Evolutionary conservation across 2,797 vertebrate species (phyloP), one percentile per base, ranked within the genome.

Genomic region (Megaceryle alcyon): DNA sequence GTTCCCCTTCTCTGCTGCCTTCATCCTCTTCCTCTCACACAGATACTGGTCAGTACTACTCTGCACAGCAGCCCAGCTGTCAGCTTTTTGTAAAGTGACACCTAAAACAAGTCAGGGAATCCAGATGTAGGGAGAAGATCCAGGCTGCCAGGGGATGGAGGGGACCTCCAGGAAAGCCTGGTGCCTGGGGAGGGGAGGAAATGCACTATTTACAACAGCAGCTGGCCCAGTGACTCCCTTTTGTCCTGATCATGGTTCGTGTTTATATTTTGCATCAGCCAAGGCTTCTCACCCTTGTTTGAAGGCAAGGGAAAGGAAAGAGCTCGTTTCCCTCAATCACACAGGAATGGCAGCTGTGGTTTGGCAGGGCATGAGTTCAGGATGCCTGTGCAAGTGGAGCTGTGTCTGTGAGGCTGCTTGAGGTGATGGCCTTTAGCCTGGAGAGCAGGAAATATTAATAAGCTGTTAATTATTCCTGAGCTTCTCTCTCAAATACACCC

Each of bases 221-320:
- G 70, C 84, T 88, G 88, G 69, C 83, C 70, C 37, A 46, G 61
- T 1, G 0, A 25, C 53, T 76, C 2, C 3, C 44, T 75, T 95
- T 90, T 84, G 82, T 96, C 90, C 82, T 66, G 5, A 61, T 35
- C 28, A 5, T 23, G 39, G 59, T 25, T 77, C 17, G 4, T 81
- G 86, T 78, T 90, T 90, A 54, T 78, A 84, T 97, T 92, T 95
- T 83, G 22, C 54, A 26, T 11, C 65, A 93, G 48, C 51, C 90
- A 76, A 93, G 72, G 75, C 78, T 71, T 94, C 78, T 79, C 23
- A 3, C 22, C 21, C 56, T 69, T 46, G 60, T 76, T 68, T 59
- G 85, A 93, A 92, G 39, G 63, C 41, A 70, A 63, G 70, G 63
- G 75, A 81, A 73, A 87, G 83, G 91, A 73, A 89, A 84, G 76